These are phyloP conservation scores for Fregata magnificens DNA, from an alignment of 2,113 vertebrate species.

Conservation along the genomic window DNA sequence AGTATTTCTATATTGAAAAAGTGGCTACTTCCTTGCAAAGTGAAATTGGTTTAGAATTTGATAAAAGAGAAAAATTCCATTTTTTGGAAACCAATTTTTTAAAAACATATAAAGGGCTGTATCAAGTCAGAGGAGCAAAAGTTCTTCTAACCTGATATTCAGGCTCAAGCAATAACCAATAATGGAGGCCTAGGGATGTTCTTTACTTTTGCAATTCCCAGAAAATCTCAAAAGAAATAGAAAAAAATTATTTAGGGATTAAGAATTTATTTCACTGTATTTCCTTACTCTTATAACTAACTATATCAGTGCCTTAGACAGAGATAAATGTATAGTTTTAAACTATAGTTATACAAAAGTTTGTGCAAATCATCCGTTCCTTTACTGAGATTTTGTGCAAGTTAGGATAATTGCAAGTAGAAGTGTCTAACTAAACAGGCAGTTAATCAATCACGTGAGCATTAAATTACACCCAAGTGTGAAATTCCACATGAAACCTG, in stretches of 20 bases:
- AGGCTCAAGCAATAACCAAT: background rate
- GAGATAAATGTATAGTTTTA: background rate
- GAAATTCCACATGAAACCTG: background rate
- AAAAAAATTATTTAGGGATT: background rate
- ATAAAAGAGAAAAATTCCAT: background rate
- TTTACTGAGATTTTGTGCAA: background rate
- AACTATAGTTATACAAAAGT: background rate
- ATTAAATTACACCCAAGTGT: background rate
- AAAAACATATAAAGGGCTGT: background rate
- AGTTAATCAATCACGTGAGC: background rate
- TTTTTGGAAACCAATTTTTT: background rate
- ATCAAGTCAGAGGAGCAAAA: background rate
- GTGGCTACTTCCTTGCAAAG: background rate
- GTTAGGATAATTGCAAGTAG: background rate
- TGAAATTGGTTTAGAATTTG: background rate
- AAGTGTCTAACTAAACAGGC: background rate
- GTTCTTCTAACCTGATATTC: background rate
- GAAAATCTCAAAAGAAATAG: background rate
- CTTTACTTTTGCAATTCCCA: background rate
- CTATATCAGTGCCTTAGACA: background rate
- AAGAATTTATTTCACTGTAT: background rate
- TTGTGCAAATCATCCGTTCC: background rate
- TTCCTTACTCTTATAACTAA: background rate
- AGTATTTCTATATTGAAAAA: background rate
- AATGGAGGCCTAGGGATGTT: background rate